Evolutionary conservation across 2,888 invertebrate species (phyloP).

Genomic region (Ichneumoninae sp.): DNA sequence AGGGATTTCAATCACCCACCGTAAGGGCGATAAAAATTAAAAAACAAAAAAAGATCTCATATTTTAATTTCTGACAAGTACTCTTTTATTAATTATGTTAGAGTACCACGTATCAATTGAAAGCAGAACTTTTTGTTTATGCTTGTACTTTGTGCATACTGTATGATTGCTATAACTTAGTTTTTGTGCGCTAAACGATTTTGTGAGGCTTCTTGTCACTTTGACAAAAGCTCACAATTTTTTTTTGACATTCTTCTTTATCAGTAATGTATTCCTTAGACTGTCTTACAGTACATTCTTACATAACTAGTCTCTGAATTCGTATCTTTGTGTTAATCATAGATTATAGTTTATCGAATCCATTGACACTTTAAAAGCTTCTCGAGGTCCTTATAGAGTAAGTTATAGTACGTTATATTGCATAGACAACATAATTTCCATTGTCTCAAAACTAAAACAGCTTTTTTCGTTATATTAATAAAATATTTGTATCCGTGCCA

Average conservation of each 20-base stretch:
- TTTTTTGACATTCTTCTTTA: not conserved
- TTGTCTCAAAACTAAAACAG: slow-evolving; percentile 5
- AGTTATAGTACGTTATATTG: slow-evolving; percentile 4
- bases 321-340: slow-evolving; percentile 14
- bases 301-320: slow-evolving; percentile 9
- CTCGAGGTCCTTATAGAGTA: not conserved
- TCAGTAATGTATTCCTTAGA: not conserved
- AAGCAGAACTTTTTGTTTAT: not conserved
- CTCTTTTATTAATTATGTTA: not conserved
- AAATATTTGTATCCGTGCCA: slow-evolving; percentile 23
- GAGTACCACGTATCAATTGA: not conserved
- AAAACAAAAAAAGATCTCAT: not conserved
- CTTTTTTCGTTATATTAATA: not conserved
- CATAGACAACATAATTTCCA: not conserved
- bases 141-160: not conserved
- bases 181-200: not conserved
- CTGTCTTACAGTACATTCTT: slow-evolving; percentile 9
- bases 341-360: slow-evolving; percentile 4
- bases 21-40: not conserved
- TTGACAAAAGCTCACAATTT: not conserved
- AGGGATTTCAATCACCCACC: not conserved
- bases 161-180: not conserved
- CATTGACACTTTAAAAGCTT: not conserved
- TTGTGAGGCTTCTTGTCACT: not conserved
- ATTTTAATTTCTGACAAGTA: not conserved